Evolutionary conservation across 2,888 invertebrate species (phyloP), one percentile per base, ranked within the genome.

Genomic region (Ditula angustiorana): DNA sequence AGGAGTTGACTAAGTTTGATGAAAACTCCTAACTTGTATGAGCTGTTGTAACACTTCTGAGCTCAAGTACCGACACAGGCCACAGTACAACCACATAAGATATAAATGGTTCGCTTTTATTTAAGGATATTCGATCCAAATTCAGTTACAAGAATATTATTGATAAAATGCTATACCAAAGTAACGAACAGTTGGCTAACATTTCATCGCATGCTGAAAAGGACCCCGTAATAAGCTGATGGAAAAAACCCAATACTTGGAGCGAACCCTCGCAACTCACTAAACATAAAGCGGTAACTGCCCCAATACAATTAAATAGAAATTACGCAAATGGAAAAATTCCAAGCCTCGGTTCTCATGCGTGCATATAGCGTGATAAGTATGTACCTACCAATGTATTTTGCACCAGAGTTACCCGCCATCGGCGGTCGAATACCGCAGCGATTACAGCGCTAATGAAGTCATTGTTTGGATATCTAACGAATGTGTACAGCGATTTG

Each of bases 381-480:
- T 16, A 13, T 49, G 30, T 59, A 35, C 55, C 37, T 58, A 52
- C 53, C 33, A 58, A 41, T 63, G 57, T 64, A 50, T 62, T 64
- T 46, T 44, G 67, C 69, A 70, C 60, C 67, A 61, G 67, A 26
- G 11, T 59, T 67, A 72, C 70, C 73, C 73, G 70, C 70, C 69
- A 66, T 69, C 67, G 49, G 74, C 74, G 80, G 79, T 77, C 76
- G 79, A 79, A 81, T 78, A 80, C 85, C 84, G 77, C 86, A 81
- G 75, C 86, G 82, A 89, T 92, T 91, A 88, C 82, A 83, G 76
- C 84, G 77, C 88, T 91, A 91, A 92, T 92, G 90, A 92, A 91
- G 82, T 85, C 85, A 88, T 90, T 90, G 89, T 92, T 91, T 89
- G 86, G 77, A 80, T 80, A 82, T 86, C 87, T 91, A 92, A 92